phyloP scores from a whole-genome alignment of 2,888 invertebrate genomes.

The Scaptomyza caliginosa region DNA sequence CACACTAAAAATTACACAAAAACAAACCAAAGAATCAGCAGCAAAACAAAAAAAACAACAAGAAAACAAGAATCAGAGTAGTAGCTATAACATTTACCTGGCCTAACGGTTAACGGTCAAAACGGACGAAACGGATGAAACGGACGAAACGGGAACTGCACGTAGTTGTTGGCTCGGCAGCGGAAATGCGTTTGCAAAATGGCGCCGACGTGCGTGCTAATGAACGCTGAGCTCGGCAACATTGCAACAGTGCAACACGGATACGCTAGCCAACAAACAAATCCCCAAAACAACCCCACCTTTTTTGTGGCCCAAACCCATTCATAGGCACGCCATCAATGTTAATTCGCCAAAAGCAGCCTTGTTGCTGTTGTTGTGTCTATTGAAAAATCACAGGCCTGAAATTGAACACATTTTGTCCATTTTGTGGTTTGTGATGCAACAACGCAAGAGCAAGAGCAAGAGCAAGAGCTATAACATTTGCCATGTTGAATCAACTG shows the following conservation, averaged over 20 bases:
- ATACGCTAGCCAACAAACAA: conserved; percentile 49
- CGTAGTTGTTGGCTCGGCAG: conserved; percentile 53
- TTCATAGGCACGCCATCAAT: conserved; percentile 63
- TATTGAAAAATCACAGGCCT: conserved; percentile 78
- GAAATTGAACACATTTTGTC: conserved; percentile 79
- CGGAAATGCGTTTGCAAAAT: conserved; percentile 78
- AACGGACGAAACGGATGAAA: conserved; percentile 51
- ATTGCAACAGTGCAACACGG: conserved; percentile 30
- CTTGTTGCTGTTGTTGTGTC: conserved; percentile 29
- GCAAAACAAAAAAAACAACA: not conserved
- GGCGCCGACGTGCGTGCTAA: conserved; percentile 79
- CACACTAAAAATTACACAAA: conserved; percentile 9
- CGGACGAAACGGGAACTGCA: conserved; percentile 51
- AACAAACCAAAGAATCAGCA: conserved; percentile 13
- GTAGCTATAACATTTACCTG: conserved; percentile 61
- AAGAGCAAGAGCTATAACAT: conserved; percentile 33
- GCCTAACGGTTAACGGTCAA: conserved; percentile 45
- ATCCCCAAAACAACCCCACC: conserved; percentile 8
- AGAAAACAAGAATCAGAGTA: conserved; percentile 30
- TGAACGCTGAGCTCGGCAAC: conserved; percentile 55
- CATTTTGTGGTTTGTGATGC: conserved; percentile 70
- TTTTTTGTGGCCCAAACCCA: conserved; percentile 9
- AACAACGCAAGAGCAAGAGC: conserved; percentile 30
- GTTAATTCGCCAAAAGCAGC: conserved; percentile 70
- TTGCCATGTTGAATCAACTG: conserved; percentile 43